Conservation (phyloP, 2,113 vertebrate species). For the Tauraco erythrolophus region DNA sequence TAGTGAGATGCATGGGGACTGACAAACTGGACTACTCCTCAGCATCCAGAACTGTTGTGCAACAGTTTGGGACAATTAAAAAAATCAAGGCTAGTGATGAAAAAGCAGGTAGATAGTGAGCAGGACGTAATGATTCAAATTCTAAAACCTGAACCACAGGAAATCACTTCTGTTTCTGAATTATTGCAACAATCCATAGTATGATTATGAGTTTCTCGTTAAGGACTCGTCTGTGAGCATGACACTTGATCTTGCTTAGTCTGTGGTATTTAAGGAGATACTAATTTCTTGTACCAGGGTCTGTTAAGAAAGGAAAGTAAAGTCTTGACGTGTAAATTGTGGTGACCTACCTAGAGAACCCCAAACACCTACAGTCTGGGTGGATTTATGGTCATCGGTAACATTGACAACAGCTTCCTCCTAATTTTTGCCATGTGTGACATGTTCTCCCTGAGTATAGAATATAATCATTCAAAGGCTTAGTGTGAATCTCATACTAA, state of each 20-base stretch:
- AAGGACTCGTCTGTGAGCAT: background rate
- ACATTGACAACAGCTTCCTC: background rate
- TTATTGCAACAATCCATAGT: background rate
- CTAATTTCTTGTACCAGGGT: background rate
- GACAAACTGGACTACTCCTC: background rate
- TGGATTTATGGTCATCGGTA: background rate
- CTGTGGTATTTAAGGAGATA: background rate
- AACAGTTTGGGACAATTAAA: background rate
- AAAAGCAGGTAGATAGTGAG: background rate
- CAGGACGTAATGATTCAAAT: background rate
- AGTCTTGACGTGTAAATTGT: background rate
- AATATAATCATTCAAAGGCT: background rate
- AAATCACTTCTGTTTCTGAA: background rate
- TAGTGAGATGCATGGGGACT: rapidly evolving
- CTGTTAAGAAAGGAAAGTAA: background rate
- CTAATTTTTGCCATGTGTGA: background rate
- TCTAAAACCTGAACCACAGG: background rate
- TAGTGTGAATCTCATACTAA: background rate
- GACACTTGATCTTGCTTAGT: background rate
- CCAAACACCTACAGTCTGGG: background rate
- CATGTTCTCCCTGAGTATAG: background rate
- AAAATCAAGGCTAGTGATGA: background rate
- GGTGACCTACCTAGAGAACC: background rate
- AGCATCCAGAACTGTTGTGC: background rate
- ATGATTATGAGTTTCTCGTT: background rate